These are phyloP conservation scores for Gobio occitaniae DNA, from an alignment of 2,797 vertebrate species.

Conservation along the genomic window DNA sequence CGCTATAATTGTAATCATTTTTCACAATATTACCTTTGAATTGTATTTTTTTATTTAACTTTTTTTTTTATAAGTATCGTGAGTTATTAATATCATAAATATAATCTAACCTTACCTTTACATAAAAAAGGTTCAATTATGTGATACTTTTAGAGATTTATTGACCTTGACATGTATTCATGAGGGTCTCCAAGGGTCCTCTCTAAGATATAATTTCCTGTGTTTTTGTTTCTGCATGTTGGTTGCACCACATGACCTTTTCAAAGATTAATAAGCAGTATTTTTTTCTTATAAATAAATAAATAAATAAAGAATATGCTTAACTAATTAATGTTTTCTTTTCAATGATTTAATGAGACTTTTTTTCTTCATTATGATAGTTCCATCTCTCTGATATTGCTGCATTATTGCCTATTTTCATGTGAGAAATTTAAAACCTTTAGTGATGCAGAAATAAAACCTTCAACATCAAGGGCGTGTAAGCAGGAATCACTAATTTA, in stretches of 20 bases:
- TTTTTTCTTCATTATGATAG: neutral
- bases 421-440: neutral
- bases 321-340: neutral
- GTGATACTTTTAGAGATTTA: neutral
- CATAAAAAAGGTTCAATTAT: neutral
- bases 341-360: neutral
- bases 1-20: neutral
- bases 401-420: neutral
- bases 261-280: neutral
- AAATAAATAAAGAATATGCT: neutral
- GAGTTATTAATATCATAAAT: neutral
- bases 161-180: neutral
- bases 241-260: neutral
- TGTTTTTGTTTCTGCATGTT: neutral
- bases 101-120: neutral
- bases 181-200: neutral
- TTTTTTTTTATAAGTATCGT: neutral
- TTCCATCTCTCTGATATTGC: neutral
- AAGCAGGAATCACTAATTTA: conserved; percentile 24
- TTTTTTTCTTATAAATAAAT: neutral
- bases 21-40: neutral
- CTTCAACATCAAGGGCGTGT: conserved; percentile 10
- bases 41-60: no score
- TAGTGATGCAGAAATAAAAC: conserved; percentile 5
- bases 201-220: neutral